Evolutionary conservation across 2,888 invertebrate genomes (phyloP).

Genomic region (Apantesis nais): DNA sequence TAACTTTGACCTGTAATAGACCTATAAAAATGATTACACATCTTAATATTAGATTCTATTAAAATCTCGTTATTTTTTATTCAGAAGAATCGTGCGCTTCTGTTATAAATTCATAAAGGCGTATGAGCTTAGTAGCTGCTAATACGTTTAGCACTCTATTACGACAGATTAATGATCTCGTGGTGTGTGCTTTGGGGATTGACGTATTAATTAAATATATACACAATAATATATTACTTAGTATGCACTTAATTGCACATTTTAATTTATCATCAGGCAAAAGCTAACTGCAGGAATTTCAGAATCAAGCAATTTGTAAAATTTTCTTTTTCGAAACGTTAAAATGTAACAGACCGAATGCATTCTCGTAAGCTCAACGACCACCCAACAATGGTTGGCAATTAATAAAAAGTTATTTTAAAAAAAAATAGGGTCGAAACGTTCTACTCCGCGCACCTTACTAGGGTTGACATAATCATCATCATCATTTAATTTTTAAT

Average conservation of each 20-base stretch:
- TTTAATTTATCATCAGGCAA: slow-evolving; percentile 16
- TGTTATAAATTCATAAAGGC: background rate
- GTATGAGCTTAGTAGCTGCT: slow-evolving; percentile 25
- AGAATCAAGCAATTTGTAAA: slow-evolving; percentile 33
- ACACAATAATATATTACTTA: slow-evolving; percentile 14
- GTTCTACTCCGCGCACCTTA: slow-evolving; percentile 60
- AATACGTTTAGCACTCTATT: slow-evolving; percentile 33
- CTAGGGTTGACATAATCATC: slow-evolving; percentile 52
- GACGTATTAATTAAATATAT: slow-evolving; percentile 37
- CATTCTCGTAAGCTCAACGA: slow-evolving; percentile 56
- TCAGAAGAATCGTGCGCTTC: background rate
- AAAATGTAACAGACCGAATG: slow-evolving; percentile 46
- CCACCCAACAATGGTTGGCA: slow-evolving; percentile 73
- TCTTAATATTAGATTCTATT: slow-evolving; percentile 31
- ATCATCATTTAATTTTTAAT: slow-evolving; percentile 18
- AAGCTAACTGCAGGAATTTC: slow-evolving; percentile 22
- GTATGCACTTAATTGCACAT: background rate
- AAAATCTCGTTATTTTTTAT: background rate
- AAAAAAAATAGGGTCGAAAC: slow-evolving; percentile 56
- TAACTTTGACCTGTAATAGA: slow-evolving; percentile 27
- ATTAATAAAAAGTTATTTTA: slow-evolving; percentile 66
- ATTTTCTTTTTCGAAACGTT: slow-evolving; percentile 39
- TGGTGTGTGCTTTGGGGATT: slow-evolving; percentile 32
- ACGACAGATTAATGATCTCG: slow-evolving; percentile 39
- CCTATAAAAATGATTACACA: slow-evolving; percentile 38